Evolutionary conservation across 1,140 invertebrate genomes (phyloP).

Genomic region (Bactericera cockerelli): DNA sequence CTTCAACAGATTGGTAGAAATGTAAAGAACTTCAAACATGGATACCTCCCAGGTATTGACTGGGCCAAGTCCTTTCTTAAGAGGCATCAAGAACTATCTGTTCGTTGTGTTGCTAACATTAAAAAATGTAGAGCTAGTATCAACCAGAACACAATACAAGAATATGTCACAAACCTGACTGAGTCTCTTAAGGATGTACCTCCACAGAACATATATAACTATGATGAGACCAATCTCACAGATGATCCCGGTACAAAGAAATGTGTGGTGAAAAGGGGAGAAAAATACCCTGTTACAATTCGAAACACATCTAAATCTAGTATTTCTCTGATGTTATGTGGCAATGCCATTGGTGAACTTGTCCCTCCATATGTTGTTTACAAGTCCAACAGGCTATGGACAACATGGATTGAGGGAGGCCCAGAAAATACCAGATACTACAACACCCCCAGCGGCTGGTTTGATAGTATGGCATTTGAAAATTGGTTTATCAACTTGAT

Average conservation of each 20-base stretch:
- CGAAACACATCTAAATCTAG: constrained; percentile 13
- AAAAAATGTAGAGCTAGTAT: constrained; percentile 15
- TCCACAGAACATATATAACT: constrained; percentile 27
- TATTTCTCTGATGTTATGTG: constrained; percentile 16
- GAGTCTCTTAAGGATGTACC: constrained; percentile 22
- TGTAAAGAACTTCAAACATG: too few species aligned
- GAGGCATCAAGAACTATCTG: background rate
- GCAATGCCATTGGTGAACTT: constrained; percentile 15
- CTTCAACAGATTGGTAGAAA: too few species aligned
- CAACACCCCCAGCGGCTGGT: too few species aligned
- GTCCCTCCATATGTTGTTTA: constrained; percentile 25
- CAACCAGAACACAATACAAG: constrained; percentile 17
- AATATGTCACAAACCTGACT: constrained; percentile 25
- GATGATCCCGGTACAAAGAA: constrained; percentile 30
- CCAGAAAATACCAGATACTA: too few species aligned
- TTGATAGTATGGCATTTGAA: constrained; percentile 26
- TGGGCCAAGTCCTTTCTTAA: constrained; percentile 8
- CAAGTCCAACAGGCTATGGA: too few species aligned
- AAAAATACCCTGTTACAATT: constrained; percentile 24
- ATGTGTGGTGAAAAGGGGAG: constrained; percentile 26
- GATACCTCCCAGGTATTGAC: constrained; percentile 8
- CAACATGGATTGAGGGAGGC: too few species aligned
- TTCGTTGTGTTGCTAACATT: constrained; percentile 15
- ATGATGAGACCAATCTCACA: constrained; percentile 31
- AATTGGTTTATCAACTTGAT: too few species aligned